Evolutionary conservation across 2,113 vertebrate genomes (phyloP).

Genomic region (Megaceryle torquata): DNA sequence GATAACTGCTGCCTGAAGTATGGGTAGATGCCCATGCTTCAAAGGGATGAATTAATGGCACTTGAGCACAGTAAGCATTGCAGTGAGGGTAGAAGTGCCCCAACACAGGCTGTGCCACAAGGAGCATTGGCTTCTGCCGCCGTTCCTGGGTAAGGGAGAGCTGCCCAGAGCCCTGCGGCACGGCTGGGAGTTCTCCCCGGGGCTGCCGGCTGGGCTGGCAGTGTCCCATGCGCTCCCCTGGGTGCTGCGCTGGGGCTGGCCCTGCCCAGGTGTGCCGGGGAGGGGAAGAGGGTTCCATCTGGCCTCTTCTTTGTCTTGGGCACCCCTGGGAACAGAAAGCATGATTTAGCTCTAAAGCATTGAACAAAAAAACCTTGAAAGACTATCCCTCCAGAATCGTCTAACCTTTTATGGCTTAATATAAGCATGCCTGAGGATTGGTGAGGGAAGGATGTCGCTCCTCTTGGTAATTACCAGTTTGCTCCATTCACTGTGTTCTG

Average conservation of each 20-base stretch:
- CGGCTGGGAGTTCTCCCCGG: neutral
- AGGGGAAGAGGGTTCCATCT: constrained; percentile 35
- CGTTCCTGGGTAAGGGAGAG: neutral
- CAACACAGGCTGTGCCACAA: rapidly evolving
- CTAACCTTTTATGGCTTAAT: constrained; percentile 20
- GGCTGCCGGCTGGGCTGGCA: neutral
- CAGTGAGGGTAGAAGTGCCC: neutral
- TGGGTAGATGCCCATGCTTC: neutral
- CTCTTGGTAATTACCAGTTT: constrained; percentile 39
- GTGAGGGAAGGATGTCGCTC: constrained; percentile 40
- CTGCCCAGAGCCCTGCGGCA: neutral
- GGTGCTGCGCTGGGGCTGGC: neutral
- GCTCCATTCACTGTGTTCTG: constrained; percentile 35
- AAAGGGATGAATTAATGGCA: neutral
- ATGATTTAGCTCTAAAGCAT: constrained; percentile 21
- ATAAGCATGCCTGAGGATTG: constrained; percentile 23
- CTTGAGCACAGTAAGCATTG: neutral
- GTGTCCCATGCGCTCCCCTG: neutral
- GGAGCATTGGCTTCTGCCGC: neutral
- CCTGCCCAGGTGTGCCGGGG: constrained; percentile 36
- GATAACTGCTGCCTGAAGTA: neutral
- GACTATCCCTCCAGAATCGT: neutral
- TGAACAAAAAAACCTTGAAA: neutral
- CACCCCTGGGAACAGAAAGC: constrained; percentile 37
- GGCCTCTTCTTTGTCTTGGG: constrained; percentile 39